phyloP scores from a whole-genome alignment of 2,797 vertebrate species.

The Tokudaia tokunoshimensis region DNA sequence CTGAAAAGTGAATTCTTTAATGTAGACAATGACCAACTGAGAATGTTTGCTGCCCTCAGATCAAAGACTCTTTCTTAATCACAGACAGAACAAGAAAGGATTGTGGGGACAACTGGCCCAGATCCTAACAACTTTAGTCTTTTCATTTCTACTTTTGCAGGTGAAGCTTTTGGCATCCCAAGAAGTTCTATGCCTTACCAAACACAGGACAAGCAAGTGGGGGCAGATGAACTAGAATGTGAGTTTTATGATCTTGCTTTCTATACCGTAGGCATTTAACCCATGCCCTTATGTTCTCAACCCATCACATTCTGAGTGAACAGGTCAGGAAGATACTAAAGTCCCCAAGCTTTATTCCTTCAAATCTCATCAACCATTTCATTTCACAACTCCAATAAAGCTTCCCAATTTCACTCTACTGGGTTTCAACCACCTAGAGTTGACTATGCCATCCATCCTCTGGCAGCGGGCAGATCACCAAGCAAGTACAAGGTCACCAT shows the following conservation, averaged over 20 bases:
- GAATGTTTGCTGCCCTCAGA: neutral
- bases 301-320: neutral
- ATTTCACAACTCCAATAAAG: conserved; percentile 55
- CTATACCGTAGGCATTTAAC: neutral
- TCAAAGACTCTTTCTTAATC: neutral
- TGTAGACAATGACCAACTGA: neutral
- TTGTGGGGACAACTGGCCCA: neutral
- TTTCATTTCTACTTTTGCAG: neutral
- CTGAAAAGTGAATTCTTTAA: neutral
- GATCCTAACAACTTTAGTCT: neutral
- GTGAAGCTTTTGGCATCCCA: neutral
- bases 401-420: neutral
- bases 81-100: neutral
- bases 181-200: neutral
- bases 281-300: neutral
- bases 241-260: neutral
- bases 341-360: conserved; percentile 24
- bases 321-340: neutral
- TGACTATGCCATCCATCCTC: conserved; percentile 5
- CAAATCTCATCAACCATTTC: conserved; percentile 41
- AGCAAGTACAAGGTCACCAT: conserved; percentile 72
- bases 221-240: neutral
- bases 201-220: neutral
- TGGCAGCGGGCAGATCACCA: conserved; percentile 19
- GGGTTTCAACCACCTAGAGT: conserved; percentile 3